phyloP scores from a whole-genome alignment of 2,797 vertebrate genomes.

The Mallotus villosus region DNA sequence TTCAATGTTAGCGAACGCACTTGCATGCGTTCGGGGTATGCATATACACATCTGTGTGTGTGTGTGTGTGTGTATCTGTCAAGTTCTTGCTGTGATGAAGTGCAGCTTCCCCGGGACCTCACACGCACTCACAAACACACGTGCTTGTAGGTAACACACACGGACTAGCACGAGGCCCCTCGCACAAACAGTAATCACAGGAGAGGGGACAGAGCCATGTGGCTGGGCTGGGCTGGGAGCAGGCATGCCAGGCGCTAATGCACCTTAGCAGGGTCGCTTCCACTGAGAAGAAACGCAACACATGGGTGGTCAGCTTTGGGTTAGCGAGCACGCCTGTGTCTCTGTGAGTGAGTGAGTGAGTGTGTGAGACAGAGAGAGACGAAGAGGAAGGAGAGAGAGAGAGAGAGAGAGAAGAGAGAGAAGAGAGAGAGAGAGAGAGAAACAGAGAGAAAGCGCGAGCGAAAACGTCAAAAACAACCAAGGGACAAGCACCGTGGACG shows the following conservation, averaged over 20 bases:
- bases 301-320: slow-evolving; percentile 3
- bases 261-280: not conserved
- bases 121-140: not conserved
- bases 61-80: not conserved
- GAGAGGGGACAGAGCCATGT: not conserved
- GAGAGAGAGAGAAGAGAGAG: not conserved
- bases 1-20: not conserved
- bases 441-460: no score
- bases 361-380: not conserved
- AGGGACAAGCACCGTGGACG: slow-evolving; percentile 55
- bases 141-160: not conserved
- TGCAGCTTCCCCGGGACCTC: not conserved
- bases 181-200: slow-evolving; percentile 38
- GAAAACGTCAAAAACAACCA: no score
- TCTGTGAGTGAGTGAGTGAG: not conserved
- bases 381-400: slow-evolving; percentile 8
- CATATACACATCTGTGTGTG: slow-evolving; percentile 1
- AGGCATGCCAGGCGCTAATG: not conserved
- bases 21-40: not conserved
- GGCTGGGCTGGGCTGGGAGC: not conserved
- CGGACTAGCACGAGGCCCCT: not conserved
- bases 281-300: not conserved
- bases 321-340: not conserved
- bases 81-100: not conserved
- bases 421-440: slow-evolving; percentile 15